Conservation (phyloP, 2,797 vertebrate species). For the Melanotaenia boesemani region DNA sequence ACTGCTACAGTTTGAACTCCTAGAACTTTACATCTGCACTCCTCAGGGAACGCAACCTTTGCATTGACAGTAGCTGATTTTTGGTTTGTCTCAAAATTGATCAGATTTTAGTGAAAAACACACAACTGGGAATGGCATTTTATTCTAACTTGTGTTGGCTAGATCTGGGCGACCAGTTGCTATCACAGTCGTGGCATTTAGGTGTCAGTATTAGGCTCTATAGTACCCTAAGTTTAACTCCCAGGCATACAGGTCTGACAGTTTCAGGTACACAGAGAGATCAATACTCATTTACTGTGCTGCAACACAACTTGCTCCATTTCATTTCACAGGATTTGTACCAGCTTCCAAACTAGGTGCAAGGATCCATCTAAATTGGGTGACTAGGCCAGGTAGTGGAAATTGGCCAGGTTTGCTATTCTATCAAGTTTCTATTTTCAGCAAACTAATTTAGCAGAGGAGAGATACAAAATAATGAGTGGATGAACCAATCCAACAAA, state of each 20-base stretch:
- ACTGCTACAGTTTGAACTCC: slow-evolving; percentile 24
- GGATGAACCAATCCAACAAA: slow-evolving; percentile 33
- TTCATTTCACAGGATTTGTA: slow-evolving; percentile 65
- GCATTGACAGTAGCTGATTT: slow-evolving; percentile 19
- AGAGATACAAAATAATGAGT: slow-evolving; percentile 12
- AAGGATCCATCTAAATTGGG: slow-evolving; percentile 52
- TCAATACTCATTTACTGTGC: slow-evolving; percentile 67
- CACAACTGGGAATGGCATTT: slow-evolving; percentile 17
- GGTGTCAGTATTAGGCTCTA: slow-evolving; percentile 12
- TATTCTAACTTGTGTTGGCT: slow-evolving; percentile 33
- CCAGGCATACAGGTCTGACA: slow-evolving; percentile 40
- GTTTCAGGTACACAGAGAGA: slow-evolving; percentile 48
- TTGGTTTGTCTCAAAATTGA: slow-evolving; percentile 47
- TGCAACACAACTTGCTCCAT: slow-evolving; percentile 44
- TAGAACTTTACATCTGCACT: slow-evolving; percentile 42
- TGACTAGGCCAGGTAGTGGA: slow-evolving; percentile 29
- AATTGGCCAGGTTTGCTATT: neutral
- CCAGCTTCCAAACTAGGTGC: slow-evolving; percentile 38
- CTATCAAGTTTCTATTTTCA: slow-evolving; percentile 62
- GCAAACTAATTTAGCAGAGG: slow-evolving; percentile 32
- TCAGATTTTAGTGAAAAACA: slow-evolving; percentile 37
- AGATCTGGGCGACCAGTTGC: slow-evolving; percentile 28
- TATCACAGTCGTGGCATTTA: slow-evolving; percentile 19
- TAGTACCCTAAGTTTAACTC: slow-evolving; percentile 35
- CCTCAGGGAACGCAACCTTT: slow-evolving; percentile 32